phyloP scores from a whole-genome alignment of 2,113 vertebrate species.

The mouse (Mus musculus) region DNA sequence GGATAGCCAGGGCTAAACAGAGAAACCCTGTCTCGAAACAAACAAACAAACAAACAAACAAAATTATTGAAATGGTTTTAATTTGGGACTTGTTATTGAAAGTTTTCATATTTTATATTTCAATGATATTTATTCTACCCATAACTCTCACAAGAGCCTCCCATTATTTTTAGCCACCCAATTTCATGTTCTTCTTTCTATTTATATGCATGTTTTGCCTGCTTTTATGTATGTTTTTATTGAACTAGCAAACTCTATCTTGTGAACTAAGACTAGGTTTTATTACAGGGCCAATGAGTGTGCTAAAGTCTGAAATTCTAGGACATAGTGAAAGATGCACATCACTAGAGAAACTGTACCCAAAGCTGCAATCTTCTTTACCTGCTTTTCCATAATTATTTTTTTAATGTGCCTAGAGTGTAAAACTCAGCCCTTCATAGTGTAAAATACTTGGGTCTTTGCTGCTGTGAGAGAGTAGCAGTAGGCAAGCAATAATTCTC shows the following conservation, averaged over 20 bases:
- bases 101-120: not conserved
- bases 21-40: too few species aligned
- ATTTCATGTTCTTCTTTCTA: not conserved
- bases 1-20: too few species aligned
- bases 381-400: not conserved
- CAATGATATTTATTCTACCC: not conserved
- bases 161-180: not conserved
- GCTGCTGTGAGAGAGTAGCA: not conserved
- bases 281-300: not conserved
- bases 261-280: constrained; percentile 6
- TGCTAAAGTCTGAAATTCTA: not conserved
- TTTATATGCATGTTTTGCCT: not conserved
- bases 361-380: constrained; percentile 32
- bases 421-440: not conserved
- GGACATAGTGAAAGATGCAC: constrained; percentile 25
- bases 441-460: not conserved
- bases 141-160: not conserved
- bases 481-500: not conserved
- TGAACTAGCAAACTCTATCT: not conserved
- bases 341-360: not conserved
- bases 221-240: not conserved
- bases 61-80: not conserved
- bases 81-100: not conserved
- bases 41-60: not conserved
- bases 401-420: not conserved